Evolutionary conservation across 2,888 invertebrate genomes (phyloP).

Genomic region (Agonopterix alstromeriana): DNA sequence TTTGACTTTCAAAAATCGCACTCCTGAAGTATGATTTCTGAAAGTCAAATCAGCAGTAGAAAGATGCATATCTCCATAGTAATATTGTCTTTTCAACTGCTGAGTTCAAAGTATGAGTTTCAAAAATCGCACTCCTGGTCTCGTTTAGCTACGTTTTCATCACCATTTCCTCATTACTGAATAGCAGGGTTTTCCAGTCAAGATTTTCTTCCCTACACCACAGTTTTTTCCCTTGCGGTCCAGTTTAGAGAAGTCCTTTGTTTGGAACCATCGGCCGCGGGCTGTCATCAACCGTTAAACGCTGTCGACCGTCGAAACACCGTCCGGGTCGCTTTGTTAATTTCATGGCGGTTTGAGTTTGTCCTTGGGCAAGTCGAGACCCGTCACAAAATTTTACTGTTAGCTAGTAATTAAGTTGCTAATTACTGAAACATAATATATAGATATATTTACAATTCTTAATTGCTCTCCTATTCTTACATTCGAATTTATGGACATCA

Average conservation of each 20-base stretch:
- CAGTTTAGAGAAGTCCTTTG: conserved; percentile 50
- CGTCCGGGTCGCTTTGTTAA: conserved; percentile 37
- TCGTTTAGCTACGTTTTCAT: too few relatives aligned
- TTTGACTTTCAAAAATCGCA: too few relatives aligned
- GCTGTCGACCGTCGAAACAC: conserved; percentile 32
- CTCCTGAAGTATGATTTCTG: too few relatives aligned
- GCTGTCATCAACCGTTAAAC: conserved; percentile 62
- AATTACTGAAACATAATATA: not conserved
- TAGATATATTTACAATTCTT: not conserved
- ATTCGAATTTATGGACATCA: too few relatives aligned
- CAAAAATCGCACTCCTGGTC: too few relatives aligned
- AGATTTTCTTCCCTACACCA: conserved; percentile 20
- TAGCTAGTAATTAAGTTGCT: not conserved
- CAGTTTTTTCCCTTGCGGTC: conserved; percentile 38
- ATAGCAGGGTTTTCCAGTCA: not conserved
- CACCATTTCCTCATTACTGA: too few relatives aligned
- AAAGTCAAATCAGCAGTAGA: too few relatives aligned
- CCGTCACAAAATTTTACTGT: conserved; percentile 32
- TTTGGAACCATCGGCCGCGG: conserved; percentile 43
- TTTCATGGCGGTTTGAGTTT: conserved; percentile 54
- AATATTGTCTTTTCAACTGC: too few relatives aligned
- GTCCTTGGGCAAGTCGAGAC: conserved; percentile 35
- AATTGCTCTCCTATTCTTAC: not conserved
- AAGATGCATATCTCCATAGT: too few relatives aligned
- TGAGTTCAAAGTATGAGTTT: too few relatives aligned